Evolutionary conservation across 1,140 invertebrate genomes (phyloP).

Genomic region (Drosophila lowei): DNA sequence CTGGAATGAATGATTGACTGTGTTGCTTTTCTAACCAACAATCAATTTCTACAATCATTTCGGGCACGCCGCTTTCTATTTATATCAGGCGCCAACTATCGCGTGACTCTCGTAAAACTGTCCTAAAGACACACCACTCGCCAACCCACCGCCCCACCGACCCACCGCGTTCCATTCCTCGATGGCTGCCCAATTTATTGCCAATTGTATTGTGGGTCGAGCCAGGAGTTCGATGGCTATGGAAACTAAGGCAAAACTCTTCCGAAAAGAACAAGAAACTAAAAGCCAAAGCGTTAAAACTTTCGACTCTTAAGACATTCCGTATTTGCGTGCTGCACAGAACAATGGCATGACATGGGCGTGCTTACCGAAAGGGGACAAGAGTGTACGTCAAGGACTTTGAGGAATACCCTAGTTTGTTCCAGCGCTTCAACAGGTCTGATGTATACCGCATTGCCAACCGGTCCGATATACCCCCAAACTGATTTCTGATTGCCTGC

Average conservation of each 20-base stretch:
- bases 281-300: conserved; percentile 21
- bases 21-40: conserved; percentile 78
- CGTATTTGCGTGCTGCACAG: conserved; percentile 35
- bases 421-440: conserved; percentile 15
- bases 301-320: conserved; percentile 39
- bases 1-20: conserved; percentile 70
- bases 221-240: conserved; percentile 47
- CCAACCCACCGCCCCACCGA: conserved; percentile 16
- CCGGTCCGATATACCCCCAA: background rate
- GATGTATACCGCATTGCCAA: no score
- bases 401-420: background rate
- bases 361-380: conserved; percentile 4
- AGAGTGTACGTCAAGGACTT: background rate
- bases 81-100: conserved; percentile 61
- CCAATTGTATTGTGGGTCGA: conserved; percentile 68
- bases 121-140: conserved; percentile 2
- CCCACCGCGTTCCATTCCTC: background rate
- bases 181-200: conserved; percentile 70
- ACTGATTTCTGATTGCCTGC: conserved; percentile 1
- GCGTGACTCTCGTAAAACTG: conserved; percentile 59
- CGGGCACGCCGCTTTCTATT: conserved; percentile 59
- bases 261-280: conserved; percentile 42
- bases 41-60: conserved; percentile 75
- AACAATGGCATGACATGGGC: conserved; percentile 6
- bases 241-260: conserved; percentile 55